Evolutionary conservation across 2,113 vertebrate species (phyloP), one percentile per base, ranked within the genome.

Genomic region (Prochilodus magdalenae): DNA sequence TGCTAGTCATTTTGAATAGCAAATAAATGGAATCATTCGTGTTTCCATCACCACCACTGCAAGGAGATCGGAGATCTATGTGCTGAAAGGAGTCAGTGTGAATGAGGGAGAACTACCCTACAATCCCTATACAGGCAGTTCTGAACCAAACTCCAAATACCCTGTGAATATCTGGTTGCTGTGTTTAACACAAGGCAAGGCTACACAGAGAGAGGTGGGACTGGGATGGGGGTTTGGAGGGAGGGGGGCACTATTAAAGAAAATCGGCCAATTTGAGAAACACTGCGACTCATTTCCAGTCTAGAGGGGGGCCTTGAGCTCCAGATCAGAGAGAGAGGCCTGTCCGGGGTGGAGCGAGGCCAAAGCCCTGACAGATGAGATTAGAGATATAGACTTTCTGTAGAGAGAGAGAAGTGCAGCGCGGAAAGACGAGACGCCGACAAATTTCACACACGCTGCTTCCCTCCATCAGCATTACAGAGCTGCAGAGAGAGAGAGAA

Each of bases 181-280:
- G 40, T 11, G 40, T 44, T 44, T 44, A 11, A 36, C 33, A 36
- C 33, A 36, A 6, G 49, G 49, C 14, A 14, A 44, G 49, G 49
- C 49, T 66, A 82, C 87, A 81, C 83, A 86, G 86, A 85, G 85
- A 87, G 90, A 89, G 88, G 86, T 79, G 67, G 83, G 83, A 1
- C 22, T 18, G 10, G 49, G 15, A 4, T 18, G 14, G 2, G 14
- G 14, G 49, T 1, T 1, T 14, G 2, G 49, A 7, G 49, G 15
- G 20, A 5, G 84, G 88, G 82, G 90, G 87, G 90, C 90, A 88
- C 76, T 57, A 90, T 86, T 89, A 89, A 92, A 90, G 85, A 90
- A 89, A 93, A 92, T 86, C 86, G 89, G 86, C 88, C 88, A 92
- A 91, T 92, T 90, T 92, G 86, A 89, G 90, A 85, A 83, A 80